A percentile compares a stretch with the other conserved stretches of the same genome.
phyloP scores from a whole-genome alignment of 1,140 invertebrate species.

The Phymastichus coffea region DNA sequence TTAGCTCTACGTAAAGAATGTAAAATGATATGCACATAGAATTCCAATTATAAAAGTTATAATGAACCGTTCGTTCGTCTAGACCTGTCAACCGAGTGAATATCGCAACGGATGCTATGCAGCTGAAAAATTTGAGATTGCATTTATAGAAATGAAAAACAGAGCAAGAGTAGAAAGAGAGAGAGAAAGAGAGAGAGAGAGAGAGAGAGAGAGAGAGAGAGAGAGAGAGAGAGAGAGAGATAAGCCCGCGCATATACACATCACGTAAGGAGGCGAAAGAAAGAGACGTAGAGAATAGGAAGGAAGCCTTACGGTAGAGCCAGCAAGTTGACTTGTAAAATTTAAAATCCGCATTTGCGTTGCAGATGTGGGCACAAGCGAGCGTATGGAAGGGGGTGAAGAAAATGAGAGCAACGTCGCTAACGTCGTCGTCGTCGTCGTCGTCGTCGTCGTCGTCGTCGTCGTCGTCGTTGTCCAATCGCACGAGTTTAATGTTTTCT shows the following conservation, averaged over 20 bases:
- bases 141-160: too few species aligned
- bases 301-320: constrained; percentile 1
- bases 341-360: constrained; percentile 58
- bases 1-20: too few species aligned
- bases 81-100: too few species aligned
- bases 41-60: too few species aligned
- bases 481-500: constrained; percentile 57
- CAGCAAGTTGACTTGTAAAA: constrained; percentile 28
- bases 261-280: background rate
- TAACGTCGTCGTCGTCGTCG: too few species aligned
- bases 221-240: background rate
- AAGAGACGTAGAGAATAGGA: constrained; percentile 2
- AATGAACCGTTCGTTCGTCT: too few species aligned
- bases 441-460: too few species aligned
- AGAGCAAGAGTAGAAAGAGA: too few species aligned
- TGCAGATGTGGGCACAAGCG: constrained; percentile 46
- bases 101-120: too few species aligned
- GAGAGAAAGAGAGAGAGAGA: too few species aligned
- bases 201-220: constrained; percentile 1
- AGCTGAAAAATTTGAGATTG: too few species aligned
- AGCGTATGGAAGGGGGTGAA: background rate
- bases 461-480: constrained; percentile 51
- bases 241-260: background rate
- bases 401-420: background rate
- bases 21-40: too few species aligned